Base-by-base conservation (phyloP, 2,113 vertebrate genomes). In the Narcine bancroftii region DNA sequence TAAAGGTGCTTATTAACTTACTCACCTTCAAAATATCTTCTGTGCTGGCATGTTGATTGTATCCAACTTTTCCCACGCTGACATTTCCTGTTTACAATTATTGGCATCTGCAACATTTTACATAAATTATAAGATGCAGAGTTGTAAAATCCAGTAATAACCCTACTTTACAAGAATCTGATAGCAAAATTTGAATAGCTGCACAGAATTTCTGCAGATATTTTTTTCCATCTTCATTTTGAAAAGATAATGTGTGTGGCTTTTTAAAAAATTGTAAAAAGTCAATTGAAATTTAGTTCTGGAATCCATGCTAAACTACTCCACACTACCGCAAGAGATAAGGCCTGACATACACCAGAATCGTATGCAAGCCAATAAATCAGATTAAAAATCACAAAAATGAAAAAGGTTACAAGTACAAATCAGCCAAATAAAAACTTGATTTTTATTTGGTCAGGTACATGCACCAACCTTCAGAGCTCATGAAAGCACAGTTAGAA, bases 31-130 rank as follows among this genome's bases (percentile, higher is more conserved):
- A 83, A 83, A 33, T 53, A 83, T 83, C 79, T n/a, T 83, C 45
- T 83, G 79, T 83, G 3, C 11, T 83, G 53, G 56, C 47, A 83
- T 83, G 79, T 56, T 83, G 47, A 83, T 56, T n/a, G 24, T 42
- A 89, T 42, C 36, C 36, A 26, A 65, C 42, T 9, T 89, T 87
- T 65, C 13, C 66, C 66, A 53, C 19, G 13, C 26, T 19, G 63
- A 89, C 36, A 65, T 89, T 87, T 89, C 87, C 42, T 89, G 36
- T 42, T 60, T 4, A 26, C 56, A 89, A 65, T 89, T 60, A 89
- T 65, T 10, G 19, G 24, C 17, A 66, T 66, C 87, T 66, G 56
- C 66, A 63, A 63, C 33, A 63, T 39, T 26, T 42, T 42, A 65
- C 13, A 87, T 10, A 36, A 87, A 89, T 42, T 53, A 83, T 83